Conservation (phyloP, 2,888 invertebrate genomes). For the Andrena fulva region DNA sequence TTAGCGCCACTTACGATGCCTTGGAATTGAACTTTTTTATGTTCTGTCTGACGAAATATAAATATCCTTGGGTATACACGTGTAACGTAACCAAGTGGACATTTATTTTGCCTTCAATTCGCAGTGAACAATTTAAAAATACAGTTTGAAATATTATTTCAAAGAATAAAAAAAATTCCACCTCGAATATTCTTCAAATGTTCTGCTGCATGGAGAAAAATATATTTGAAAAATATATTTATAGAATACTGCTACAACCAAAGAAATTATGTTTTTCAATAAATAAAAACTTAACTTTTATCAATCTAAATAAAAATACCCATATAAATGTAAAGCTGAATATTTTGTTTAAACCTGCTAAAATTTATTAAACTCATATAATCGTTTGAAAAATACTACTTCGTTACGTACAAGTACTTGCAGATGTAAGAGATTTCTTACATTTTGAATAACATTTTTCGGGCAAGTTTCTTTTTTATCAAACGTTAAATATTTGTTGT, state of each 20-base stretch:
- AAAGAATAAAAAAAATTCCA: not conserved
- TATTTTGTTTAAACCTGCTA: constrained; percentile 25
- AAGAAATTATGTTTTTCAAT: constrained; percentile 33
- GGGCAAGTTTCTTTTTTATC: not conserved
- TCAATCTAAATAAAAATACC: constrained; percentile 18
- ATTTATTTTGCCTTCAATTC: not conserved
- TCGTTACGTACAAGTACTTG: not conserved
- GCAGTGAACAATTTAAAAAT: constrained; percentile 1
- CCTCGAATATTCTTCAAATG: not conserved
- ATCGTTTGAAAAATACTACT: not conserved
- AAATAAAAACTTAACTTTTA: constrained; percentile 14
- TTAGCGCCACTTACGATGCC: constrained; percentile 41
- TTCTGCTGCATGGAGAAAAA: constrained; percentile 4
- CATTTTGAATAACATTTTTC: constrained; percentile 13
- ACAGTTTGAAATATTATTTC: not conserved
- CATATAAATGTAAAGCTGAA: constrained; percentile 12
- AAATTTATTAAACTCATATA: constrained; percentile 16
- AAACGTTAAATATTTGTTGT: too few relatives aligned
- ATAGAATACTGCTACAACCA: constrained; percentile 35
- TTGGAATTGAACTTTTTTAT: constrained; percentile 39
- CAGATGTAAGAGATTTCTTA: constrained; percentile 5
- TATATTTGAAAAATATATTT: not conserved
- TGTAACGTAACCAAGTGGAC: constrained; percentile 37
- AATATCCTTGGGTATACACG: constrained; percentile 13
- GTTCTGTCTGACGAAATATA: constrained; percentile 9